A percentile compares a stretch with the other conserved stretches of the same genome.
Conservation (phyloP, 2,797 vertebrate species). For the Falco cherrug region DNA sequence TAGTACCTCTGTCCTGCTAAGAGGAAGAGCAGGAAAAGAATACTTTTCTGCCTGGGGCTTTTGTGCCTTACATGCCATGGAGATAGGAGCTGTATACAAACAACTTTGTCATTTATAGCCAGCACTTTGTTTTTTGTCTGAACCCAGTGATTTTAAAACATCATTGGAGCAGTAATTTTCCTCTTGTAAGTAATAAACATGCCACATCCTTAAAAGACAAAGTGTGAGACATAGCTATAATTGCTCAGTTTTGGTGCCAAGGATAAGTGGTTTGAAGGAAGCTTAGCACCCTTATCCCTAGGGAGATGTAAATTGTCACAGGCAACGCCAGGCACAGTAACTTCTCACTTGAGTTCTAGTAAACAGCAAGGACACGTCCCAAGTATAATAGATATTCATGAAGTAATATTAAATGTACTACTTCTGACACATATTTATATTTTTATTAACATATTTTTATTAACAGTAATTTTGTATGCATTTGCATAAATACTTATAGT, state of each 20-base stretch:
- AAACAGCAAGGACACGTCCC: not conserved
- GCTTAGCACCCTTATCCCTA: conserved; percentile 27
- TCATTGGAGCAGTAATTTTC: conserved; percentile 19
- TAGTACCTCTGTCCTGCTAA: not conserved
- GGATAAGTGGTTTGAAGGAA: conserved; percentile 30
- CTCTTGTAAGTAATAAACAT: conserved; percentile 39
- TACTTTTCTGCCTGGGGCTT: not conserved
- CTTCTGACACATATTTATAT: not conserved
- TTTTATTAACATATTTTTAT: not conserved
- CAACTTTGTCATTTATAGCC: not conserved
- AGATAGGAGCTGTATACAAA: not conserved
- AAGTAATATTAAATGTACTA: not conserved
- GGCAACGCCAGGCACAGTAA: not conserved
- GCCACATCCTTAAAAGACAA: conserved; percentile 36
- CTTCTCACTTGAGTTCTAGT: not conserved
- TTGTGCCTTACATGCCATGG: not conserved
- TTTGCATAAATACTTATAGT: not conserved
- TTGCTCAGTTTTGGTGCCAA: conserved; percentile 32
- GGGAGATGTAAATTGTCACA: conserved; percentile 12
- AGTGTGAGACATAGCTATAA: conserved; percentile 22
- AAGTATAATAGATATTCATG: not conserved
- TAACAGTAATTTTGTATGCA: not conserved
- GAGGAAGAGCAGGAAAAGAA: not conserved
- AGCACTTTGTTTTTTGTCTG: not conserved
- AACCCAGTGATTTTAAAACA: conserved; percentile 6